phyloP scores from a whole-genome alignment of 2,888 invertebrate species.

The Leucozona laternaria region DNA sequence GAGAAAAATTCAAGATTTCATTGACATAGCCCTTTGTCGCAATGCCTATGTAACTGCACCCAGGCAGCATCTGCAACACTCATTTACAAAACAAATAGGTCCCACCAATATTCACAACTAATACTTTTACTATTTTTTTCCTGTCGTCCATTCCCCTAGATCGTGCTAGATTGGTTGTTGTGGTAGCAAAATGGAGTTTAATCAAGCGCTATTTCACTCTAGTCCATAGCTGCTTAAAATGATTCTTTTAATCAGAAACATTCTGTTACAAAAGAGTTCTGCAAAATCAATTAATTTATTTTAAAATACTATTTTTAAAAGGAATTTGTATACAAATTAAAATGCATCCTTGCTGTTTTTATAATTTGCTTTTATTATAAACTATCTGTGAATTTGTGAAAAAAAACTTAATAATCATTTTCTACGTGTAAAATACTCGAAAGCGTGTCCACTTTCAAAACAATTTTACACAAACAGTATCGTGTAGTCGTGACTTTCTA shows the following conservation, averaged over 20 bases:
- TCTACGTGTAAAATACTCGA: conserved; percentile 1
- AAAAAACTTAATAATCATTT: not conserved
- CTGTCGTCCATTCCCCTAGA: too few relatives aligned
- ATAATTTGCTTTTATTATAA: not conserved
- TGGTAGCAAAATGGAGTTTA: too few relatives aligned
- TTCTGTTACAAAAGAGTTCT: not conserved
- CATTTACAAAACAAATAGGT: too few relatives aligned
- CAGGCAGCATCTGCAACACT: too few relatives aligned
- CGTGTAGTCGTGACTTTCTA: not conserved
- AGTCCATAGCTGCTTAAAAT: too few relatives aligned
- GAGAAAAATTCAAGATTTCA: too few relatives aligned
- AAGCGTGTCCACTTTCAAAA: conserved; percentile 36
- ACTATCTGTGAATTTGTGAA: not conserved
- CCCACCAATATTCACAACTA: too few relatives aligned
- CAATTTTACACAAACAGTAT: conserved; percentile 31
- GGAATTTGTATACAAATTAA: not conserved
- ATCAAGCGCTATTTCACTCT: too few relatives aligned
- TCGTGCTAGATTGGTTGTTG: too few relatives aligned
- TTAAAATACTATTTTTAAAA: not conserved
- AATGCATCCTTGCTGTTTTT: not conserved
- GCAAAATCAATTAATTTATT: not conserved
- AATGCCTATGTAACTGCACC: too few relatives aligned
- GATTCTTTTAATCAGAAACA: not conserved
- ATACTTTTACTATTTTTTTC: too few relatives aligned
- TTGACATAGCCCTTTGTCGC: too few relatives aligned